phyloP scores from a whole-genome alignment of 2,113 vertebrate genomes.

The Cyprinus carpio region DNA sequence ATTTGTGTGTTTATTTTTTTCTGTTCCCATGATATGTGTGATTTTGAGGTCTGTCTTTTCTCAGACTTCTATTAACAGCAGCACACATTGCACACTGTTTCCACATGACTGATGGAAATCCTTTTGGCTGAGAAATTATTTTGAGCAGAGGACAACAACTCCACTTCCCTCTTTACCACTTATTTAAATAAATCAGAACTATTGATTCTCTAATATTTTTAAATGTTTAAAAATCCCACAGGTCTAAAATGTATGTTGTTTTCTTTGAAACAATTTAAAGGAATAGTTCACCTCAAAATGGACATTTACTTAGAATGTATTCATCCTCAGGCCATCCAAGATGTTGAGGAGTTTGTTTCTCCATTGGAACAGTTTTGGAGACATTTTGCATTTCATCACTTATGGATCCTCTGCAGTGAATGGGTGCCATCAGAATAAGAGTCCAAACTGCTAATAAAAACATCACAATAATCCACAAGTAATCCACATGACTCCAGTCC shows the following conservation, averaged over 20 bases:
- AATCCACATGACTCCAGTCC: no score
- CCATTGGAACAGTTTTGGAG: no score
- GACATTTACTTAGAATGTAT: no score
- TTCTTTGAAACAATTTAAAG: background rate
- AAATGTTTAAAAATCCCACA: background rate
- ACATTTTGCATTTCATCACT: no score
- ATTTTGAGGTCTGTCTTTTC: slow-evolving; percentile 38
- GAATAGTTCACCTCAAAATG: no score
- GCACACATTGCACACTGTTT: slow-evolving; percentile 14
- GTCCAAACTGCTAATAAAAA: no score
- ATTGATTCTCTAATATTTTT: background rate
- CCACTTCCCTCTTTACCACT: background rate
- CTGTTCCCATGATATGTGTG: slow-evolving; percentile 44
- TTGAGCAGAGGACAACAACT: background rate
- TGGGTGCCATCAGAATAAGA: no score
- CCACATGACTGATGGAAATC: background rate
- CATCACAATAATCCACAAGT: no score
- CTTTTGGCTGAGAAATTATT: background rate
- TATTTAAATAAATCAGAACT: background rate
- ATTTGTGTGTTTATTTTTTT: slow-evolving; percentile 36
- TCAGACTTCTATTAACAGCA: slow-evolving; percentile 1
- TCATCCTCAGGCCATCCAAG: no score
- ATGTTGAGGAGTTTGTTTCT: no score
- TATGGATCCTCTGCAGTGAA: no score
- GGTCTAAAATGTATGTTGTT: background rate